phyloP scores from a whole-genome alignment of 2,888 invertebrate species.

The Volucella inanis region DNA sequence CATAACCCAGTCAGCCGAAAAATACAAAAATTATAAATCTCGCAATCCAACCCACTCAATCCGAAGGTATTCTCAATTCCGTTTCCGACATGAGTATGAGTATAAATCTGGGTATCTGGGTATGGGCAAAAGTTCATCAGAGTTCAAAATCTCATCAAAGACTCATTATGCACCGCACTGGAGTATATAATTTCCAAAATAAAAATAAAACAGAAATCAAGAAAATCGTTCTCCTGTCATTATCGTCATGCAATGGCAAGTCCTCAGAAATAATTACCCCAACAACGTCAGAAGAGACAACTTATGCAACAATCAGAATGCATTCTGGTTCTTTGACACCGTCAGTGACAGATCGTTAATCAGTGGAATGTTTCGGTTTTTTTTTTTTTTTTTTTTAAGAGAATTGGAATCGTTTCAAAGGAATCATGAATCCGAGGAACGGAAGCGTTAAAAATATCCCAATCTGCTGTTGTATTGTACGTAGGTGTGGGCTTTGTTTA shows the following conservation, averaged over 20 bases:
- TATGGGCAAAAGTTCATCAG: constrained; percentile 41
- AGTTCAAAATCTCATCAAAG: constrained; percentile 59
- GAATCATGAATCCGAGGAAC: constrained; percentile 20
- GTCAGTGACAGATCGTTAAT: constrained; percentile 57
- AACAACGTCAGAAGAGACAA: constrained; percentile 24
- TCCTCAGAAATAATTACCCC: constrained; percentile 52
- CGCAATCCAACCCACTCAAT: constrained; percentile 25
- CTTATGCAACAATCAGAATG: constrained; percentile 66
- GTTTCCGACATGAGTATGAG: no score
- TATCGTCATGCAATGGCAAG: constrained; percentile 41
- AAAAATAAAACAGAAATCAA: constrained; percentile 4
- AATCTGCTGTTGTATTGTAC: background rate
- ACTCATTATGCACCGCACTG: constrained; percentile 40
- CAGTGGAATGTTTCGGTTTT: constrained; percentile 25
- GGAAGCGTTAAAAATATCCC: constrained; percentile 62
- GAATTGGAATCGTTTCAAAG: background rate
- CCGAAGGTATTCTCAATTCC: background rate
- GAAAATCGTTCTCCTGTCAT: constrained; percentile 11
- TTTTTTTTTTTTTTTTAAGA: no score
- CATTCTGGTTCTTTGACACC: constrained; percentile 53
- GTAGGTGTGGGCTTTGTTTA: constrained; percentile 59
- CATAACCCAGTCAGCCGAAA: constrained; percentile 58
- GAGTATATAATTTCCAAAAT: constrained; percentile 33
- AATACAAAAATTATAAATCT: background rate
- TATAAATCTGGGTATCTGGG: no score